phyloP scores from a whole-genome alignment of 1,140 invertebrate species.

The Aricia agestis region DNA sequence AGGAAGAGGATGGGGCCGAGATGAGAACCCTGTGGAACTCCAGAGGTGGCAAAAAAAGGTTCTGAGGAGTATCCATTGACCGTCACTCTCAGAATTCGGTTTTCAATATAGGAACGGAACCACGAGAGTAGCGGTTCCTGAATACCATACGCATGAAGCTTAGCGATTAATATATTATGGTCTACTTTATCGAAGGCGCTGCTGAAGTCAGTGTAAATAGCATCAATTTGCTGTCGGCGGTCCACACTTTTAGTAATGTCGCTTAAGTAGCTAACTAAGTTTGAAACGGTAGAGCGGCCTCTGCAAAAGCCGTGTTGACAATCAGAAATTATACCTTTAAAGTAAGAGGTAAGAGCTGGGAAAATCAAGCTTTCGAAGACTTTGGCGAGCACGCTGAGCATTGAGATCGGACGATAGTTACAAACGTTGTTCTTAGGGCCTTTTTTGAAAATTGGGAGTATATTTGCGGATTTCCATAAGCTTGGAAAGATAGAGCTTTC shows the following conservation, averaged over 20 bases:
- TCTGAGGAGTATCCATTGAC: background rate
- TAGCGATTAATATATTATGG: background rate
- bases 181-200: conserved; percentile 25
- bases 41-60: no score
- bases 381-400: conserved; percentile 23
- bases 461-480: conserved; percentile 24
- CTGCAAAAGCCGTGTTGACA: conserved; percentile 24
- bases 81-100: no score
- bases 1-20: no score
- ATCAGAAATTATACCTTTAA: conserved; percentile 10
- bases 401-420: conserved; percentile 27
- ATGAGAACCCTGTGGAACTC: no score
- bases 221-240: conserved; percentile 15
- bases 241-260: conserved; percentile 14
- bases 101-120: no score
- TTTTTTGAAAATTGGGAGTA: conserved; percentile 27
- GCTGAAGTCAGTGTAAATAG: conserved; percentile 27
- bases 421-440: conserved; percentile 18
- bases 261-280: conserved; percentile 20
- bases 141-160: no score
- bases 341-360: conserved; percentile 19
- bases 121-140: no score
- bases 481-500: conserved; percentile 19
- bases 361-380: conserved; percentile 16
- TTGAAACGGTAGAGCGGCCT: conserved; percentile 11